A percentile compares a stretch with the other conserved stretches of the same genome.
phyloP scores from a whole-genome alignment of 2,113 vertebrate species.

The Chaetorhynchus papuensis region DNA sequence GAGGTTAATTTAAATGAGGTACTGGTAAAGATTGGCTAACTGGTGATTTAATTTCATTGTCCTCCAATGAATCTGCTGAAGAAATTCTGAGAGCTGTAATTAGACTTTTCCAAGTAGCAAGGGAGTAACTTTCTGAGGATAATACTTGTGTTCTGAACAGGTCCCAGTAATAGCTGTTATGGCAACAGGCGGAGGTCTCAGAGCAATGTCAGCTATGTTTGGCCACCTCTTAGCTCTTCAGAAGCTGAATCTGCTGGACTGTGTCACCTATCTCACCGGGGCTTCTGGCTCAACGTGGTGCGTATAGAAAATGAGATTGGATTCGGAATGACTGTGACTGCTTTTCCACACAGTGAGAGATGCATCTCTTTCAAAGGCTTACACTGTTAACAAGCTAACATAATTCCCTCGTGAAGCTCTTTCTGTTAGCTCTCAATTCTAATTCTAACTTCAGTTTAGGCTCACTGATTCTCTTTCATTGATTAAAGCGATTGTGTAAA shows the following conservation, averaged over 20 bases:
- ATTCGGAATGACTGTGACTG: neutral
- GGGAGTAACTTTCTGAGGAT: neutral
- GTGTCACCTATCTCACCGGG: slow-evolving; percentile 78
- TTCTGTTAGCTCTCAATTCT: neutral
- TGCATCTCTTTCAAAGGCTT: neutral
- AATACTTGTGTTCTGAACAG: slow-evolving; percentile 67
- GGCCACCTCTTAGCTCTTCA: slow-evolving; percentile 80
- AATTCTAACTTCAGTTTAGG: neutral
- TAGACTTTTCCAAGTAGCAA: neutral
- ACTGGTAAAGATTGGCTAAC: neutral
- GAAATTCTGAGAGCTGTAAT: neutral
- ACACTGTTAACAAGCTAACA: neutral
- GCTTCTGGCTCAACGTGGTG: slow-evolving; percentile 90
- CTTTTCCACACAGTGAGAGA: neutral
- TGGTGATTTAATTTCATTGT: neutral
- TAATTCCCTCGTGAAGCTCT: neutral
- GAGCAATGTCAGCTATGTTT: slow-evolving; percentile 82
- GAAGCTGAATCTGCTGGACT: slow-evolving; percentile 79
- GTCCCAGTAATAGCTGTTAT: slow-evolving; percentile 82
- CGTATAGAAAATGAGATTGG: neutral
- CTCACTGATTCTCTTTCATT: neutral
- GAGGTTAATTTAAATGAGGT: neutral
- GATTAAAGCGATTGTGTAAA: neutral
- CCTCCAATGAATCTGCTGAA: neutral
- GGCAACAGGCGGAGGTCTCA: slow-evolving; percentile 82